These are phyloP conservation scores for Pollenia angustigena DNA, from an alignment of 2,888 invertebrate species.

Conservation along the genomic window DNA sequence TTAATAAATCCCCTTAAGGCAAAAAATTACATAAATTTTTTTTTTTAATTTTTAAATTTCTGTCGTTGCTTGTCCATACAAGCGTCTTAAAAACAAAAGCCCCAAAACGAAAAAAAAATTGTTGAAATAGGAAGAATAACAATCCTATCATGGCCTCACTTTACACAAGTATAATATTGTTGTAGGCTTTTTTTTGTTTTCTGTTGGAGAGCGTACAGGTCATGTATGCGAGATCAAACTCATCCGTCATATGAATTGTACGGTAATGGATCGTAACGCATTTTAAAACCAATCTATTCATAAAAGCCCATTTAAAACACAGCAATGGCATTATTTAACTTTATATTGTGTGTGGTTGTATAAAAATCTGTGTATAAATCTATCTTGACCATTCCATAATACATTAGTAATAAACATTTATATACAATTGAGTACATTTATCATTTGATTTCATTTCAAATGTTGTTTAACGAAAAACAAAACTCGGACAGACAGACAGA, in stretches of 20 bases:
- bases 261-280: constrained; percentile 74
- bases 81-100: constrained; percentile 41
- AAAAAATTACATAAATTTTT: constrained; percentile 23
- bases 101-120: too few relatives aligned
- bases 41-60: constrained; percentile 50
- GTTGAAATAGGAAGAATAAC: background rate
- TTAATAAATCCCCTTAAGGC: background rate
- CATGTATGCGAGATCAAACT: constrained; percentile 83
- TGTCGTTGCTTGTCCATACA: constrained; percentile 67
- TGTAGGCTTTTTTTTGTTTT: background rate
- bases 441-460: constrained; percentile 73
- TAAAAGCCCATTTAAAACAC: constrained; percentile 58
- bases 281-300: constrained; percentile 74
- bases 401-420: constrained; percentile 73
- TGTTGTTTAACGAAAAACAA: constrained; percentile 71
- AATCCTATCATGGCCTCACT: constrained; percentile 2
- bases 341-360: constrained; percentile 44
- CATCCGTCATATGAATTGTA: constrained; percentile 81
- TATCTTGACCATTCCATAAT: constrained; percentile 60
- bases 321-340: constrained; percentile 45
- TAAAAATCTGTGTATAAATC: constrained; percentile 48
- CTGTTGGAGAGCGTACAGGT: constrained; percentile 76
- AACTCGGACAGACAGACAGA: constrained; percentile 26
- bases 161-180: constrained; percentile 2
- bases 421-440: constrained; percentile 73